A percentile compares a stretch with the other conserved stretches of the same genome.
phyloP scores from a whole-genome alignment of 2,797 vertebrate species.

The Lagodon rhomboides region DNA sequence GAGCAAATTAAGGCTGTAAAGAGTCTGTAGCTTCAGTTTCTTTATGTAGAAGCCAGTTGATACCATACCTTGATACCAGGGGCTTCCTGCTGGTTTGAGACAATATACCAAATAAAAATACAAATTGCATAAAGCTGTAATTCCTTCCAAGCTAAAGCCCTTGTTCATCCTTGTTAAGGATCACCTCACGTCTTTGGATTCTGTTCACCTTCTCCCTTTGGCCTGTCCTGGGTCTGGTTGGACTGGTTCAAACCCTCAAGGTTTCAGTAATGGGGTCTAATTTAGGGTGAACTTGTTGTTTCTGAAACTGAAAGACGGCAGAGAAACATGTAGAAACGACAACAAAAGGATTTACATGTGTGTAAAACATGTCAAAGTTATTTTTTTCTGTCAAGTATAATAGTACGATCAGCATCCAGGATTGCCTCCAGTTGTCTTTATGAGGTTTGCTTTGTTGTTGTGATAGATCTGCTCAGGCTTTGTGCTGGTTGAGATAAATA shows the following conservation, averaged over 20 bases:
- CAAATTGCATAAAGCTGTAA: not conserved
- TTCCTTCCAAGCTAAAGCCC: constrained; percentile 37
- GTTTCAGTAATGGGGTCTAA: constrained; percentile 26
- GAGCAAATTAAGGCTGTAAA: constrained; percentile 23
- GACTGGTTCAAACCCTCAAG: constrained; percentile 52
- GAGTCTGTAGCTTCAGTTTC: constrained; percentile 8
- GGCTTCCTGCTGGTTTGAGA: constrained; percentile 10
- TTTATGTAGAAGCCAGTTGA: not conserved
- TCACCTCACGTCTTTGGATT: constrained; percentile 29
- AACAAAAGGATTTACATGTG: constrained; percentile 1
- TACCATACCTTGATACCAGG: not conserved
- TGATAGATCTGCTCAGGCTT: constrained; percentile 52
- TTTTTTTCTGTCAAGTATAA: constrained; percentile 36
- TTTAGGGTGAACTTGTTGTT: constrained; percentile 61
- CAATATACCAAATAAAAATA: constrained; percentile 23
- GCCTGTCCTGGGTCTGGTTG: constrained; percentile 48
- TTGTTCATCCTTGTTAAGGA: constrained; percentile 17
- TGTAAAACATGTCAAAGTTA: constrained; percentile 25
- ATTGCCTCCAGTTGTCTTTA: constrained; percentile 38
- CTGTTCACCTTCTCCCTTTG: constrained; percentile 29
- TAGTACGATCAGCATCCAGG: constrained; percentile 40
- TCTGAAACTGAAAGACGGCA: constrained; percentile 40
- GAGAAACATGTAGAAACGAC: constrained; percentile 11
- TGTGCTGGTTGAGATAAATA: constrained; percentile 57
- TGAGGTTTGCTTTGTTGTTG: constrained; percentile 45